Conservation (phyloP, 2,888 invertebrate genomes). For the Caradrina kadenii region DNA sequence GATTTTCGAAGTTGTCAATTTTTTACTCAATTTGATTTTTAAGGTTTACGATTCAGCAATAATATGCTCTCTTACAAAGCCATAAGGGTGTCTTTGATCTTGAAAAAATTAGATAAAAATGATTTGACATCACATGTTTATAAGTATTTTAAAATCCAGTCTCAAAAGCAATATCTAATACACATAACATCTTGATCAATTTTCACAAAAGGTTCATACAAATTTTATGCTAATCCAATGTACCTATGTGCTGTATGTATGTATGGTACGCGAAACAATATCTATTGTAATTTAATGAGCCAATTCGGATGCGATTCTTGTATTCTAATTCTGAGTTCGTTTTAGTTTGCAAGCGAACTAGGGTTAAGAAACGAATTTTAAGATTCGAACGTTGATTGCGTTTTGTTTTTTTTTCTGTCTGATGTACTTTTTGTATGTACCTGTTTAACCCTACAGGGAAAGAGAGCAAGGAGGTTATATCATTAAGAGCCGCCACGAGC, state of each 20-base stretch:
- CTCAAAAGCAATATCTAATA: too few species aligned
- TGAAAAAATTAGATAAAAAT: too few species aligned
- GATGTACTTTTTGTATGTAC: neutral
- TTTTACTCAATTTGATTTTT: too few species aligned
- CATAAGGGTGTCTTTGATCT: too few species aligned
- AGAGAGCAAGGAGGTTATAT: too few species aligned
- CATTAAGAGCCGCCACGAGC: too few species aligned
- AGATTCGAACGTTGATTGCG: conserved; percentile 41
- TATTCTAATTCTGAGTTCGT: conserved; percentile 61
- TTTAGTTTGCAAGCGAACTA: conserved; percentile 39
- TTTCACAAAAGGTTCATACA: conserved; percentile 35
- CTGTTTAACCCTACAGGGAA: too few species aligned
- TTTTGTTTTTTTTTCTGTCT: conserved; percentile 29
- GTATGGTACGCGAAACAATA: conserved; percentile 54
- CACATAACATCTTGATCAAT: conserved; percentile 15
- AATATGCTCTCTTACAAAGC: too few species aligned
- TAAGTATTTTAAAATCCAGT: too few species aligned
- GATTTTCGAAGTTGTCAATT: too few species aligned
- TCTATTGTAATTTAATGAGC: conserved; percentile 67
- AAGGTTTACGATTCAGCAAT: too few species aligned
- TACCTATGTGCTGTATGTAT: conserved; percentile 21
- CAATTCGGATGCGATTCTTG: conserved; percentile 69
- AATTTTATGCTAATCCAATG: conserved; percentile 58
- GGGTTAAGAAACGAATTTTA: conserved; percentile 47
- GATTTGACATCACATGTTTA: too few species aligned